Evolutionary conservation across 2,888 invertebrate genomes (phyloP).

Genomic region (Erebia palarica): DNA sequence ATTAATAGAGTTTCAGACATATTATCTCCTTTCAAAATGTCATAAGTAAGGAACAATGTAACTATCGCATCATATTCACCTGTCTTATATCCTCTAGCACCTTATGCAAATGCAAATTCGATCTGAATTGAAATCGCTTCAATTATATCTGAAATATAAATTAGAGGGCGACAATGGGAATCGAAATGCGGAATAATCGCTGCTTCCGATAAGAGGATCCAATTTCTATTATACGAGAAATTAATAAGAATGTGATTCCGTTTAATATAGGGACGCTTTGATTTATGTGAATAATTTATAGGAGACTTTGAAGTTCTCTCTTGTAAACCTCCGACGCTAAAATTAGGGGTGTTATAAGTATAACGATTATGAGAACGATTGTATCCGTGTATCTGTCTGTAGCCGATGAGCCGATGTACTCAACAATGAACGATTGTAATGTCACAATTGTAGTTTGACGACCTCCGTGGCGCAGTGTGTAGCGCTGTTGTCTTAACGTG

Average conservation of each 20-base stretch:
- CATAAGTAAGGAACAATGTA: neutral
- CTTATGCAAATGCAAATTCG: conserved; percentile 35
- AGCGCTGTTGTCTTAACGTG: too few species aligned
- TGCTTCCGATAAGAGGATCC: conserved; percentile 61
- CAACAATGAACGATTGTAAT: too few species aligned
- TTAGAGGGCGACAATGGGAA: conserved; percentile 60
- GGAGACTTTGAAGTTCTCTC: too few species aligned
- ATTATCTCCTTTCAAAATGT: neutral
- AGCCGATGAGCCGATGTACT: too few species aligned
- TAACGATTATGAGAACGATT: too few species aligned
- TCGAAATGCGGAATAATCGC: conserved; percentile 65
- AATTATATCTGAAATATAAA: conserved; percentile 70
- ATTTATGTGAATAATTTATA: conserved; percentile 1
- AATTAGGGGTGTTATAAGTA: too few species aligned
- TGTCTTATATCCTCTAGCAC: neutral
- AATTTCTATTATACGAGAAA: conserved; percentile 44
- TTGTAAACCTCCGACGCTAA: neutral
- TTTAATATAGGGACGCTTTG: conserved; percentile 4
- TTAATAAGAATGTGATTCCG: conserved; percentile 44
- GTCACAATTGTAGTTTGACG: too few species aligned
- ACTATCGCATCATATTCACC: neutral
- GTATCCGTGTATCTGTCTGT: too few species aligned
- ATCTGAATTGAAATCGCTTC: conserved; percentile 47
- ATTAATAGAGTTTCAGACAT: neutral
- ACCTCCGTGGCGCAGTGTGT: too few species aligned